Evolutionary conservation across 2,888 invertebrate genomes (phyloP).

Genomic region (Dinocampus coccinellae): DNA sequence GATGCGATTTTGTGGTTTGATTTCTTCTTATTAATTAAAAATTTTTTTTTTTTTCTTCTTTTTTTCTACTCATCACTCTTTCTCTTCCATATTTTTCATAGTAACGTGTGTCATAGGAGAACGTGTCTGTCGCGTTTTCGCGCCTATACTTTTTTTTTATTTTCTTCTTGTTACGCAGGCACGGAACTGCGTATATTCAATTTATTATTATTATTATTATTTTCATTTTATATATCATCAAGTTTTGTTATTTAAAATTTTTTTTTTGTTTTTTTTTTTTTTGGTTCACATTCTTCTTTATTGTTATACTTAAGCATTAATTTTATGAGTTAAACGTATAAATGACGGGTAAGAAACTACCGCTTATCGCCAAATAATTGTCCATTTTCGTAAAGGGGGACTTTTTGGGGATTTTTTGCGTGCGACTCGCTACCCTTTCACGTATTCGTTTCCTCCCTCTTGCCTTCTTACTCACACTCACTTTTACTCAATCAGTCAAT

Average conservation of each 20-base stretch:
- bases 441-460: slow-evolving; percentile 36
- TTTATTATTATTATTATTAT: not conserved
- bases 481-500: slow-evolving; percentile 33
- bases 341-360: slow-evolving; percentile 70
- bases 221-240: slow-evolving; percentile 20
- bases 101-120: slow-evolving; percentile 33
- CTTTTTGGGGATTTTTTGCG: slow-evolving; percentile 45
- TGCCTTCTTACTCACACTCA: slow-evolving; percentile 38
- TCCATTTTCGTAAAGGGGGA: slow-evolving; percentile 61
- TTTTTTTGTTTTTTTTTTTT: slow-evolving; percentile 37
- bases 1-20: slow-evolving; percentile 53
- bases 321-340: slow-evolving; percentile 68
- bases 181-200: slow-evolving; percentile 28
- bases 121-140: slow-evolving; percentile 33
- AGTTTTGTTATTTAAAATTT: slow-evolving; percentile 33
- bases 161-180: slow-evolving; percentile 26
- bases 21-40: slow-evolving; percentile 37
- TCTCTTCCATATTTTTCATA: slow-evolving; percentile 12
- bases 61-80: slow-evolving; percentile 27
- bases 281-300: slow-evolving; percentile 25
- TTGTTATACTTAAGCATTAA: slow-evolving; percentile 55
- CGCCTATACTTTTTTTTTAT: slow-evolving; percentile 30
- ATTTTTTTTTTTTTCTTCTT: slow-evolving; percentile 23
- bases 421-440: slow-evolving; percentile 33
- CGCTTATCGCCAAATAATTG: slow-evolving; percentile 64